A percentile compares a stretch with the other conserved stretches of the same genome.
These are phyloP conservation scores for Tetropium fuscum DNA, from an alignment of 2,888 invertebrate genomes.

Conservation along the genomic window DNA sequence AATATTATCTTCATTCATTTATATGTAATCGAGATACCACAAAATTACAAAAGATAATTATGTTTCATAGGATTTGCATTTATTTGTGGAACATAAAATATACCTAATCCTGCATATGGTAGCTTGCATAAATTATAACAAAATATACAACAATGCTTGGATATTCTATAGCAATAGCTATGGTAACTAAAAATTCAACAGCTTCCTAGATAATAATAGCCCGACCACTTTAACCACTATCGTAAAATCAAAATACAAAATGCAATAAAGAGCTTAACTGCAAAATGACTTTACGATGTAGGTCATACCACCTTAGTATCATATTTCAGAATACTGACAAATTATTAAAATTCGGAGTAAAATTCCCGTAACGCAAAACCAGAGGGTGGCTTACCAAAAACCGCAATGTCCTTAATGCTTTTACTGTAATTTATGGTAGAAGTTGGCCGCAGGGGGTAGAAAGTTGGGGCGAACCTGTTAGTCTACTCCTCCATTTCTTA, in stretches of 20 bases:
- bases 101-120: too few relatives aligned
- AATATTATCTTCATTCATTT: too few relatives aligned
- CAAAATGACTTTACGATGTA: conserved; percentile 18
- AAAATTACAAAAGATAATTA: too few relatives aligned
- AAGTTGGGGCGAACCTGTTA: conserved; percentile 2
- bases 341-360: conserved; percentile 11
- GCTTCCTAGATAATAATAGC: too few relatives aligned
- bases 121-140: not conserved
- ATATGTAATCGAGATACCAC: too few relatives aligned
- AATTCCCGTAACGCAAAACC: conserved; percentile 18
- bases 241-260: conserved; percentile 7
- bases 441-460: conserved; percentile 23
- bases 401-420: conserved; percentile 17
- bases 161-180: not conserved
- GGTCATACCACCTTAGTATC: conserved; percentile 19
- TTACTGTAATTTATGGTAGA: conserved; percentile 19
- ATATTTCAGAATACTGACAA: conserved; percentile 24
- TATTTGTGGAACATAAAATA: too few relatives aligned
- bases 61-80: too few relatives aligned
- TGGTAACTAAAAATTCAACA: not conserved
- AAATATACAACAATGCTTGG: not conserved
- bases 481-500: not conserved
- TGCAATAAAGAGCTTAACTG: conserved; percentile 27
- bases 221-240: too few relatives aligned
- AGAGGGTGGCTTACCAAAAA: conserved; percentile 26